A percentile compares a stretch with the other conserved stretches of the same genome.
These are phyloP conservation scores for Montipora capricornis DNA, from an alignment of 64 coral and sea anemone species.

Conservation along the genomic window DNA sequence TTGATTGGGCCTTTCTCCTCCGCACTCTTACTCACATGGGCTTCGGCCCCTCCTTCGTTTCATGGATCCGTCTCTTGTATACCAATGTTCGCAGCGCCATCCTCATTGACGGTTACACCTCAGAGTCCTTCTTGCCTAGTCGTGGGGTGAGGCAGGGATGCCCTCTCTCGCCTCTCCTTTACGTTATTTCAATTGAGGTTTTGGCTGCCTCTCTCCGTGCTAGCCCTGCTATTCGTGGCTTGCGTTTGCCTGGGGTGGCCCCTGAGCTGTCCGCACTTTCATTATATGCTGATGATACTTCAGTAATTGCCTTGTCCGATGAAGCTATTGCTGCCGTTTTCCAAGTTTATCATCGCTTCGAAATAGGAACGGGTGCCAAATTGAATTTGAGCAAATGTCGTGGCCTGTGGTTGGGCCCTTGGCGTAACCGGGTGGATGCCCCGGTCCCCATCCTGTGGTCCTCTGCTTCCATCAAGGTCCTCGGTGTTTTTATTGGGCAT, in stretches of 20 bases:
- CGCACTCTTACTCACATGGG: neutral
- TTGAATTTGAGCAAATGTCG: neutral
- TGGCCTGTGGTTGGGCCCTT: neutral
- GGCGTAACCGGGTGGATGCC: neutral
- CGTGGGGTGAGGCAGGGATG: neutral
- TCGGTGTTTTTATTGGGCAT: neutral
- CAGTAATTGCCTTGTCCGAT: neutral
- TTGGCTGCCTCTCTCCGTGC: neutral
- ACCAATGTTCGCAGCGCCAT: neutral
- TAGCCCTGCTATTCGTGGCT: neutral
- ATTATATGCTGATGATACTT: neutral
- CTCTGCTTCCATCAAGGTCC: neutral
- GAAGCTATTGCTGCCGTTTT: neutral
- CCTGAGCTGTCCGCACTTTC: neutral
- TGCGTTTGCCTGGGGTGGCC: neutral
- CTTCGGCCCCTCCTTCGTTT: neutral
- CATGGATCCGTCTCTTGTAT: neutral
- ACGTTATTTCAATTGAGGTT: neutral
- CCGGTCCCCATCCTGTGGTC: neutral
- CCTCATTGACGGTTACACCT: neutral
- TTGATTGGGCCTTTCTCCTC: constrained; percentile 16
- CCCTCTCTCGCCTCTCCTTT: neutral
- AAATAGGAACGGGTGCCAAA: neutral
- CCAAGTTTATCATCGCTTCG: neutral
- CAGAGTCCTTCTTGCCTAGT: neutral